phyloP scores from a whole-genome alignment of 2,113 vertebrate genomes.

The Scatophagus argus region DNA sequence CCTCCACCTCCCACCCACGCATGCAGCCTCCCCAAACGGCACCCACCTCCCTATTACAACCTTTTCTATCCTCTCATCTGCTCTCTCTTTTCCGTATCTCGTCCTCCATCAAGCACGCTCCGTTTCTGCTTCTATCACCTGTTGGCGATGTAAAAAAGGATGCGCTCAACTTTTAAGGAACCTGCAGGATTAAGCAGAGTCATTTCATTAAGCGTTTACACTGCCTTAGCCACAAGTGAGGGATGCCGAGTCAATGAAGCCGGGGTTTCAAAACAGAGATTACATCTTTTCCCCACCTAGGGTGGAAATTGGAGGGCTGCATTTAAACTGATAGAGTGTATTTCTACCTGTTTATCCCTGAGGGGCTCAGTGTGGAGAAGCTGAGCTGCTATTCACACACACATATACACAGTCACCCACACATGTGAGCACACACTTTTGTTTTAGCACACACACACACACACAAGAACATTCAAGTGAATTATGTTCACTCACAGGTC shows the following conservation, averaged over 20 bases:
- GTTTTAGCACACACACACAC: background rate
- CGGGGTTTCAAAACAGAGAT: slow-evolving; percentile 54
- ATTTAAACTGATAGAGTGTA: slow-evolving; percentile 64
- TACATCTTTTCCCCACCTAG: slow-evolving; percentile 45
- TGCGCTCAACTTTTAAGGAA: slow-evolving; percentile 49
- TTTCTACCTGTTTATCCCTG: slow-evolving; percentile 72
- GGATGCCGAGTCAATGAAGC: slow-evolving; percentile 25
- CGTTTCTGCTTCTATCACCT: slow-evolving; percentile 58
- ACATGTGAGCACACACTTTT: background rate
- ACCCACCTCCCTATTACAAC: slow-evolving; percentile 56
- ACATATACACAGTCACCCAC: slow-evolving; percentile 12
- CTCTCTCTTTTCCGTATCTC: slow-evolving; percentile 12
- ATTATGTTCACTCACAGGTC: background rate
- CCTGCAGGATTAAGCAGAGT: slow-evolving; percentile 56
- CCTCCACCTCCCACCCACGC: slow-evolving; percentile 24
- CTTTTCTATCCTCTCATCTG: slow-evolving; percentile 38
- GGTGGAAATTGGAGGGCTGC: slow-evolving; percentile 56
- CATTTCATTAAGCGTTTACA: slow-evolving; percentile 66
- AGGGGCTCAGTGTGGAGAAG: slow-evolving; percentile 52
- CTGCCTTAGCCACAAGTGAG: slow-evolving; percentile 39
- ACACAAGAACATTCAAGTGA: background rate
- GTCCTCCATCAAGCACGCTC: slow-evolving; percentile 33
- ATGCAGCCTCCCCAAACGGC: slow-evolving; percentile 41
- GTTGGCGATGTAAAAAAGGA: slow-evolving; percentile 45
- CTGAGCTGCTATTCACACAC: slow-evolving; percentile 27